These are phyloP conservation scores for Allygus modestus DNA, from an alignment of 2,888 invertebrate genomes.

Conservation along the genomic window DNA sequence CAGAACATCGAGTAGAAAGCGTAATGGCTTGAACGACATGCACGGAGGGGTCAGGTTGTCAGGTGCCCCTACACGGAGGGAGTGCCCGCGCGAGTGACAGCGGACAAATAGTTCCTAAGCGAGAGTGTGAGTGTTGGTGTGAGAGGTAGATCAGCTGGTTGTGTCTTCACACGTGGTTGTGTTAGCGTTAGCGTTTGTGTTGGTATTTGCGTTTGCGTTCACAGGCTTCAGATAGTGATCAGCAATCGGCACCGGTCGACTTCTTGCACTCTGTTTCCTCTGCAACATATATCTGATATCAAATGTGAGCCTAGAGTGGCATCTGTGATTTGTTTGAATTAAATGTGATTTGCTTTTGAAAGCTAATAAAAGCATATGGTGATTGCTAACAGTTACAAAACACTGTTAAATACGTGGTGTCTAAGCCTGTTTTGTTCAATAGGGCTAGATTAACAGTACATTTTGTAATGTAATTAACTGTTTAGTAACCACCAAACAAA, in stretches of 20 bases:
- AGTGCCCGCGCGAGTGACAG: conserved; percentile 13
- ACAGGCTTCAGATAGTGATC: conserved; percentile 79
- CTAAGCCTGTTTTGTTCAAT: too few species aligned
- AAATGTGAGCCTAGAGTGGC: too few species aligned
- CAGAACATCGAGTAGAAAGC: conserved; percentile 5
- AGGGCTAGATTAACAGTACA: too few species aligned
- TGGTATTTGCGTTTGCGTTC: conserved; percentile 42
- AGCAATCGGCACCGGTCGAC: conserved; percentile 86
- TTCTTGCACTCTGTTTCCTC: conserved; percentile 89
- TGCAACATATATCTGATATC: conserved; percentile 74
- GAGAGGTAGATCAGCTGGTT: conserved; percentile 40
- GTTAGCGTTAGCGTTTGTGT: conserved; percentile 1
- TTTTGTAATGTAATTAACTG: too few species aligned
- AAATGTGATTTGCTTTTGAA: too few species aligned
- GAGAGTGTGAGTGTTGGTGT: conserved; percentile 28
- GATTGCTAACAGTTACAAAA: too few species aligned
- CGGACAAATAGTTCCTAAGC: conserved; percentile 45
- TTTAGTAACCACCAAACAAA: too few species aligned
- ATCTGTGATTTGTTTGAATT: too few species aligned
- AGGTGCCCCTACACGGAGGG: background rate
- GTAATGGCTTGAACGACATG: background rate
- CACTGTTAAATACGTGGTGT: too few species aligned
- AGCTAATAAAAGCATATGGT: too few species aligned
- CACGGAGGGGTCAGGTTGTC: background rate
- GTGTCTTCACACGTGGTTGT: conserved; percentile 12